Base-by-base conservation (phyloP, 2,113 vertebrate genomes). In the Struthio camelus region DNA sequence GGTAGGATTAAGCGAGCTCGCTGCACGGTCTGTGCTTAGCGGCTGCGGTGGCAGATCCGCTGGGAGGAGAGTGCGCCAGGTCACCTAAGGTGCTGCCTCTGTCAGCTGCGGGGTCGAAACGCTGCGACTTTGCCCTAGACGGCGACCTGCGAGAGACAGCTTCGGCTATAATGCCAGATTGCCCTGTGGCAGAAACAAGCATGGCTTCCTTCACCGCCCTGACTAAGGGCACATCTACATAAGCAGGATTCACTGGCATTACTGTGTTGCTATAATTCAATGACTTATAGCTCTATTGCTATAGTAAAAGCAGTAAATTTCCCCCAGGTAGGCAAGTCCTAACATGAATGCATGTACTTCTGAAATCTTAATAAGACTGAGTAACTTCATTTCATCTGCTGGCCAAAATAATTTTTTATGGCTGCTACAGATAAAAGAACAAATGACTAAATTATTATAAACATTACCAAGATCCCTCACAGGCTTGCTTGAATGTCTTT, bases 1-100 rank as follows among this genome's bases (percentile, higher is more conserved):
- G 86, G 72, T 4, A 87, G 58, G 94, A 95, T 94, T 94, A 77
- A 72, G 89, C 19, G 91, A 90, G 90, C 77, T 93, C 16, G 91
- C 89, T 61, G 94, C 85, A 44, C 11, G 67, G 51, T 50, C 82
- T 51, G 78, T n/a, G 94, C 92, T 73, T 11, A 66, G 84, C 5
- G 93, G 36, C 5, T 42, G 89, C 3, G 81, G 81, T 89, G 90
- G 78, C 92, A 72, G 87, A 59, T 50, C 92, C 3, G 6, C 84
- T 28, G 65, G 56, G 58, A 91, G 88, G 73, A 92, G 83, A 85
- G 90, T 82, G 69, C 83, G 82, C 7, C 85, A 11, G 95, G 92
- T 91, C 92, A 94, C 80, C 0, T 1, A 46, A 51, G 85, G 82
- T 58, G 85, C 76, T 95, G 70, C 87, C 65, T 89, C 85, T 75